A percentile compares a stretch with the other conserved stretches of the same genome.
Conservation (phyloP, 1,140 invertebrate genomes). For the Drosophila watanabei region DNA sequence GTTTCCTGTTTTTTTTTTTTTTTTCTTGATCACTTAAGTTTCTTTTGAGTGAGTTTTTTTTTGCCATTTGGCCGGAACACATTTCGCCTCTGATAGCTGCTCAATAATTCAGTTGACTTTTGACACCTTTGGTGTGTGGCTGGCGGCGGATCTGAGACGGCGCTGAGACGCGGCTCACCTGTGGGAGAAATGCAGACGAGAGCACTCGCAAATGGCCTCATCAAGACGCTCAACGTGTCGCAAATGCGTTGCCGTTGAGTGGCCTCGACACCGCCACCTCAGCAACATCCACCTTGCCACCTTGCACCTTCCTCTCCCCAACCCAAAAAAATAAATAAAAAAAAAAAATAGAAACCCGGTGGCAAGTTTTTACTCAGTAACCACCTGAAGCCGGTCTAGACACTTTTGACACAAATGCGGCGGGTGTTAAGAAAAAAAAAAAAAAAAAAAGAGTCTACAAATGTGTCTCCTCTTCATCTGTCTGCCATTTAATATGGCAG, state of each 20-base stretch:
- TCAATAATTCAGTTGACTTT: slow-evolving; percentile 58
- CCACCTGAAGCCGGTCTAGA: slow-evolving; percentile 69
- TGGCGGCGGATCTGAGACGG: slow-evolving; percentile 25
- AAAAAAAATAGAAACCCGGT: slow-evolving; percentile 26
- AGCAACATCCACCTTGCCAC: slow-evolving; percentile 35
- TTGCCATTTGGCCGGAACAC: slow-evolving; percentile 12
- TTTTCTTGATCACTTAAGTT: background rate
- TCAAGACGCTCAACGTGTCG: slow-evolving; percentile 71
- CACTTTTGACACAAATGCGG: slow-evolving; percentile 82
- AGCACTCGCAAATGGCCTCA: slow-evolving; percentile 60
- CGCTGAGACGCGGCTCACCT: slow-evolving; percentile 5
- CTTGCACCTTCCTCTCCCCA: background rate
- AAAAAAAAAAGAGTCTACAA: slow-evolving; percentile 57
- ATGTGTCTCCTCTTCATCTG: slow-evolving; percentile 54
- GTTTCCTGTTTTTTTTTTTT: background rate
- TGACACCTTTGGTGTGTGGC: slow-evolving; percentile 25
- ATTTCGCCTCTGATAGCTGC: slow-evolving; percentile 19
- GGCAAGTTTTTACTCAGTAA: slow-evolving; percentile 47
- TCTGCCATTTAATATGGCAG: slow-evolving; percentile 68
- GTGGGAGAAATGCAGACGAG: slow-evolving; percentile 15
- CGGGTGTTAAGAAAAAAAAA: slow-evolving; percentile 50
- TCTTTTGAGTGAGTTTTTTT: slow-evolving; percentile 4
- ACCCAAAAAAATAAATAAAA: slow-evolving; percentile 30
- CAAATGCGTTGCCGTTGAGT: slow-evolving; percentile 64
- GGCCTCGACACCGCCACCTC: slow-evolving; percentile 38